phyloP scores from a whole-genome alignment of 2,888 invertebrate genomes.

The Chaitophorus viminalis region DNA sequence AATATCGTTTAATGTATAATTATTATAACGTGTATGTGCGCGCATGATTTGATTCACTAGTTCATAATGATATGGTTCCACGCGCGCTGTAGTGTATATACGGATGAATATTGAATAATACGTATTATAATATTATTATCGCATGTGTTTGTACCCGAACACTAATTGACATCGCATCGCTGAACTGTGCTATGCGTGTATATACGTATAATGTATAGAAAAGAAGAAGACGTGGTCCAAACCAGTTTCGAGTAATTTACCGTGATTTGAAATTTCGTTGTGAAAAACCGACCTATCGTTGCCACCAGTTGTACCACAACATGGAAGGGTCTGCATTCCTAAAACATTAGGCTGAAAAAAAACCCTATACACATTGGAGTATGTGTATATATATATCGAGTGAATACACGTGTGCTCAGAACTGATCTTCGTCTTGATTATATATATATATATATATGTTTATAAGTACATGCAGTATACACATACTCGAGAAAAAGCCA shows the following conservation, averaged over 20 bases:
- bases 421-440: not conserved
- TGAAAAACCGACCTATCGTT: slow-evolving; percentile 4
- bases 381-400: not conserved
- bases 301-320: not conserved
- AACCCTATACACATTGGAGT: not conserved
- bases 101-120: slow-evolving; percentile 1
- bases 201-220: not conserved
- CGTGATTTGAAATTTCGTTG: slow-evolving; percentile 32
- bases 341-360: not conserved
- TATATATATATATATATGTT: not conserved
- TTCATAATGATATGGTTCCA: not conserved
- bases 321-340: slow-evolving; percentile 16
- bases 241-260: slow-evolving; percentile 47
- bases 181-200: not conserved
- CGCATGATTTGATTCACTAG: not conserved
- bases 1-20: not conserved
- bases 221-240: slow-evolving; percentile 6
- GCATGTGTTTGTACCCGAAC: not conserved
- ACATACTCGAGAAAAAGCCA: not conserved
- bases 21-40: not conserved
- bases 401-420: not conserved
- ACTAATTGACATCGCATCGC: slow-evolving; percentile 29
- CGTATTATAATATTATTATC: not conserved
- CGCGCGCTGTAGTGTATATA: not conserved
- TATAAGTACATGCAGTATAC: too few relatives aligned